These are phyloP conservation scores for Danaus chrysippus DNA, from an alignment of 2,888 invertebrate genomes.

Conservation along the genomic window DNA sequence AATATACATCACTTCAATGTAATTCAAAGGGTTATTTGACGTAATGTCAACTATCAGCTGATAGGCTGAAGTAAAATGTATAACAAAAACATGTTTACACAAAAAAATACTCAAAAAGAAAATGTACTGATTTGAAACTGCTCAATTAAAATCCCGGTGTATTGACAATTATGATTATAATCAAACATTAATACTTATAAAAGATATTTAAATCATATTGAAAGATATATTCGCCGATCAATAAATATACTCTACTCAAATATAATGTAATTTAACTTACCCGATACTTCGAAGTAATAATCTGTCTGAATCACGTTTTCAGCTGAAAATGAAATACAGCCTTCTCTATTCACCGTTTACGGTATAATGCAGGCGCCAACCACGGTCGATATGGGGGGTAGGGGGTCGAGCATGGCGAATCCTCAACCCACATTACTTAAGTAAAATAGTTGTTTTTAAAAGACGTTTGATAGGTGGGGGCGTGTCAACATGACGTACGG, in stretches of 20 bases:
- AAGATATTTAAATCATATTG: too few species aligned
- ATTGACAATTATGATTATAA: too few species aligned
- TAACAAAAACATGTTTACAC: too few species aligned
- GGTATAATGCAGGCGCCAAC: constrained; percentile 46
- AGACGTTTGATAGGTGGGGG: constrained; percentile 9
- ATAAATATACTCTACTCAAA: constrained; percentile 1
- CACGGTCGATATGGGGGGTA: constrained; percentile 56
- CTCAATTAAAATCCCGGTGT: too few species aligned
- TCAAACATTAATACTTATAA: too few species aligned
- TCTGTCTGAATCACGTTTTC: constrained; percentile 14
- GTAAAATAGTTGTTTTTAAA: constrained; percentile 11
- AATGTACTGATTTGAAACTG: too few species aligned
- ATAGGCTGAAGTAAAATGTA: too few species aligned
- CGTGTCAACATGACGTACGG: constrained; percentile 13
- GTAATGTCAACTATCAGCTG: too few species aligned
- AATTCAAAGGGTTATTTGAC: too few species aligned
- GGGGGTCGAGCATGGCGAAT: constrained; percentile 29
- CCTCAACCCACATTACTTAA: constrained; percentile 23
- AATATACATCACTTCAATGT: too few species aligned
- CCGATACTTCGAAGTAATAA: background rate
- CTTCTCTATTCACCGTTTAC: constrained; percentile 31
- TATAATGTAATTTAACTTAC: constrained; percentile 13
- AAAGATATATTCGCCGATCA: background rate
- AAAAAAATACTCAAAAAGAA: too few species aligned
- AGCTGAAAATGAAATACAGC: constrained; percentile 23